Percentiles rank a stretch among this genome's conserved stretches.
Evolutionary conservation across 2,888 invertebrate genomes (phyloP).

Genomic region (Sinelater perroti): DNA sequence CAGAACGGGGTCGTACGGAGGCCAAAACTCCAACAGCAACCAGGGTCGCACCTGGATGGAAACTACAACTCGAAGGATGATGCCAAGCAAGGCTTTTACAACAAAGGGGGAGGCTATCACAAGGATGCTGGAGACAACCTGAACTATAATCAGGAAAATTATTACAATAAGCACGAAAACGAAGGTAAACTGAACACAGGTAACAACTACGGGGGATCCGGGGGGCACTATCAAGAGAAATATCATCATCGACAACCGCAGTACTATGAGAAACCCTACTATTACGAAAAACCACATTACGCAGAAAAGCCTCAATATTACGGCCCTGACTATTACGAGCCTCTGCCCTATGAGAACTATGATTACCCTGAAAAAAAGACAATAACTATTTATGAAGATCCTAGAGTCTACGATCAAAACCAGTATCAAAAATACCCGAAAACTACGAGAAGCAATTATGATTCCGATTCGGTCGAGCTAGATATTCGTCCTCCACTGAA

Average conservation of each 20-base stretch:
- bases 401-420: slow-evolving; percentile 45
- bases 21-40: slow-evolving; percentile 44
- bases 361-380: slow-evolving; percentile 45
- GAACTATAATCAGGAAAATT: slow-evolving; percentile 52
- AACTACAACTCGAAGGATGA: slow-evolving; percentile 49
- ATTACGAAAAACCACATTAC: slow-evolving; percentile 25
- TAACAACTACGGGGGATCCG: slow-evolving; percentile 28
- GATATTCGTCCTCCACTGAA: slow-evolving; percentile 46
- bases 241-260: slow-evolving; percentile 19
- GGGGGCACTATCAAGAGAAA: slow-evolving; percentile 29
- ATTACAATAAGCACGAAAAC: slow-evolving; percentile 50
- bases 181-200: slow-evolving; percentile 42
- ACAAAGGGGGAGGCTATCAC: slow-evolving; percentile 52
- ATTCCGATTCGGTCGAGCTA: slow-evolving; percentile 47
- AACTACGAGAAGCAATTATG: slow-evolving; percentile 35
- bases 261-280: slow-evolving; percentile 16
- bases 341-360: slow-evolving; percentile 1
- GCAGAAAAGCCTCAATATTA: slow-evolving; percentile 32
- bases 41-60: slow-evolving; percentile 49
- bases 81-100: slow-evolving; percentile 50
- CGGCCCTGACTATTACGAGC: background rate
- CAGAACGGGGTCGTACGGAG: slow-evolving; percentile 48
- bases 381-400: slow-evolving; percentile 59
- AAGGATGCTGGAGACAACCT: slow-evolving; percentile 50
- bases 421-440: slow-evolving; percentile 23